Base-by-base conservation (phyloP, 2,888 invertebrate species). In the Lepidochrysops patricia region DNA sequence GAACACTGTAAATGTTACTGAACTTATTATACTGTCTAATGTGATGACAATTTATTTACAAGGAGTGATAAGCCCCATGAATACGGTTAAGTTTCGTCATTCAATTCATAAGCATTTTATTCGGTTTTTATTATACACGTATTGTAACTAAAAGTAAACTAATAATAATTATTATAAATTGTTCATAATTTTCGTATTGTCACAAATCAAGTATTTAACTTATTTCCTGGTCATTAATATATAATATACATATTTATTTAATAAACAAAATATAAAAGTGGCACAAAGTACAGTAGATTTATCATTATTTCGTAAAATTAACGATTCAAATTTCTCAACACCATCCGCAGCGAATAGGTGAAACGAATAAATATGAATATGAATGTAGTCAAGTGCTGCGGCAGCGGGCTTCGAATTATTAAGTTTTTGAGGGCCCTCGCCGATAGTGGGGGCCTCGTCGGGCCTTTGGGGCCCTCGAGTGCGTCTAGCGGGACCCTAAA, bases 331-430 rank as follows among this genome's bases (percentile, higher is more conserved):
- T 87, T 19, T 84, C 79, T 77, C 85, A 85, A 84, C 79, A 73
- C 70, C 68, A 72, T 77, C 77, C 73, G 74, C 73, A 77, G 81
- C 82, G 82, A 80, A 79, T 84, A 82, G 84, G 84, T 86, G 81
- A 80, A 86, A 82, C 80, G 86, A 84, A 85, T 86, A 87, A 89
- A 89, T 89, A 89, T 89, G 89, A 89, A 89, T 89, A 89, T 89
- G 89, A 89, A 89, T 89, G 79, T 82, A 78, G 82, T 82, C 82
- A 80, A 83, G 83, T 77, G 75, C 77, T 73, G 70, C 72, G 70
- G 75, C 78, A 78, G 79, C 80, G 82, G 83, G 80, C 80, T 81
- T 77, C 79, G 79, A 87, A 86, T 85, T 87, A 86, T 87, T 87
- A 87, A 87, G 82, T 84, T 86, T 83, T 85, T 73, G 76, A 88